Evolutionary conservation across 2,797 vertebrate genomes (phyloP), one percentile per base, ranked within the genome.

Genomic region (Lates japonicus): DNA sequence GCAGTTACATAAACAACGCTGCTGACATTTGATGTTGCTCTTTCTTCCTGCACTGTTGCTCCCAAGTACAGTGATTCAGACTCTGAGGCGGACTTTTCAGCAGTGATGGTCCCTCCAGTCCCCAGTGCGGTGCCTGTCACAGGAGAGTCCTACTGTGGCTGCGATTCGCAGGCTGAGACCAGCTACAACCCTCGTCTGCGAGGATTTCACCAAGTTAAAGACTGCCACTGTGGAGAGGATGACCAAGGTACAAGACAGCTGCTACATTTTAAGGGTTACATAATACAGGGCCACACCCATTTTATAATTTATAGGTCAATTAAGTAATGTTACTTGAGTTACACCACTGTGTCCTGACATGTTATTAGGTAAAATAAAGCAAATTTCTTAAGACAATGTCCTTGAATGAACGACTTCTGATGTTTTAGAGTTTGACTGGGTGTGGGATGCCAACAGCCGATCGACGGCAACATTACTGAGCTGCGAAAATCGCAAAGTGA

Each of bases 201-300:
- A 2, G 85, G 93, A 3, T 96, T 97, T 65, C 96, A 96, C 84
- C 97, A 96, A 0, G 74, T 96, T 58, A 96, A 96, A 51, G 98
- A 98, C 94, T 99, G 98, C 86, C 97, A 95, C 91, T 99, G 98
- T 2, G 98, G 98, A 64, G 98, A 99, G 87, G 97, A 99, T n/a
- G 98, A 99, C 0, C 97, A 99, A 91, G 95, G 98, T 99, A 90
- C 11, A 52, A 10, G 37, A 73, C 44, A 11, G 7, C 25, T 37
- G 5, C 31, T 41, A 20, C 14, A 35, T 13, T 44, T 65, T 13
- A 42, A 72, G 2, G 20, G 6, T n/a, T 22, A 2, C 20, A 2
- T 52, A 1, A 29, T 25, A 25, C 6, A 29, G 20, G 6, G 13
- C 20, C 20, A 51, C 46, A n/a, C 20, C 10, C 1, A 10, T 51